A percentile compares a stretch with the other conserved stretches of the same genome.
Evolutionary conservation across 2,113 vertebrate genomes (phyloP).

Genomic region (Argyrosomus japonicus): DNA sequence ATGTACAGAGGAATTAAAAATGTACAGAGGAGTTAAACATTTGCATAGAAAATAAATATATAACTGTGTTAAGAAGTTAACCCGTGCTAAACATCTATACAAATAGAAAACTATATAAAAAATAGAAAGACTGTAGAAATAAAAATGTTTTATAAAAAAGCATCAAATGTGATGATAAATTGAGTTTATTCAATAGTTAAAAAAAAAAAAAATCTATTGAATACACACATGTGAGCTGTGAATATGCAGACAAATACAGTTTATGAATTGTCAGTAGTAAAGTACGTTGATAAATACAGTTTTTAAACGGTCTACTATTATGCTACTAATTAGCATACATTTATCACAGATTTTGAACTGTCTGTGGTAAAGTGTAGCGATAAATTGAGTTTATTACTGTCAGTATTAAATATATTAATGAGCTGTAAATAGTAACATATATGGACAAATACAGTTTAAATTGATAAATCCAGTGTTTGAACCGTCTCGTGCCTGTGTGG

Average conservation of each 20-base stretch:
- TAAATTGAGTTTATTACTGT: neutral
- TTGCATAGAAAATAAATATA: too few relatives aligned
- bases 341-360: neutral
- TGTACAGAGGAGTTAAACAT: too few relatives aligned
- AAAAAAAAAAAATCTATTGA: too few relatives aligned
- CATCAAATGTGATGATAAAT: too few relatives aligned
- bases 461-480: neutral
- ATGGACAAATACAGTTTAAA: neutral
- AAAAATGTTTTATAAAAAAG: too few relatives aligned
- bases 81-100: too few relatives aligned
- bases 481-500: slow-evolving; percentile 5
- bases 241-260: neutral
- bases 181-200: too few relatives aligned
- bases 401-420: neutral
- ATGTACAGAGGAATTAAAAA: too few relatives aligned
- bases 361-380: neutral
- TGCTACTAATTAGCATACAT: neutral
- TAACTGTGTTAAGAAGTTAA: too few relatives aligned
- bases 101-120: too few relatives aligned
- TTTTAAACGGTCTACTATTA: neutral
- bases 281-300: neutral
- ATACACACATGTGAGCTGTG: too few relatives aligned
- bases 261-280: neutral
- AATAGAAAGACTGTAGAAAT: too few relatives aligned
- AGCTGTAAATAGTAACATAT: neutral